Evolutionary conservation across 1,140 invertebrate species (phyloP).

Genomic region (Cepaea nemoralis): DNA sequence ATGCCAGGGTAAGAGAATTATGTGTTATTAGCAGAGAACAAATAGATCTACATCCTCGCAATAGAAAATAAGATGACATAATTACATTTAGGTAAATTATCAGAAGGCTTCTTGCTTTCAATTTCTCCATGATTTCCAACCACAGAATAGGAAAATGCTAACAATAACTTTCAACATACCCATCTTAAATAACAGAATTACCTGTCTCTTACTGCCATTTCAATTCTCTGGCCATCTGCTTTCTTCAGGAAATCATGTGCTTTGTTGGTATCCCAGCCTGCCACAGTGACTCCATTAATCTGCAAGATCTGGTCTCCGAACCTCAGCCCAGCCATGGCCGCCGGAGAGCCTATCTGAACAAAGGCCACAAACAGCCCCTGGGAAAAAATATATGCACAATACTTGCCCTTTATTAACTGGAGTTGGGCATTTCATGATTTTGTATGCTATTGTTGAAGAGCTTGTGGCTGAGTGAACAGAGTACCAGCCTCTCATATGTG

Average conservation of each 20-base stretch:
- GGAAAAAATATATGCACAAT: too few relatives aligned
- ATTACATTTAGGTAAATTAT: too few relatives aligned
- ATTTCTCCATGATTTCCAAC: background rate
- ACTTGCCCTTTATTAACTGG: too few relatives aligned
- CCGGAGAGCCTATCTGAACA: conserved; percentile 86
- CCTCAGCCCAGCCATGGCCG: conserved; percentile 85
- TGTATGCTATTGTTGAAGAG: too few relatives aligned
- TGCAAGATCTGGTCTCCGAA: conserved; percentile 95
- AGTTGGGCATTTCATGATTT: too few relatives aligned
- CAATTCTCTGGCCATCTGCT: conserved; percentile 82
- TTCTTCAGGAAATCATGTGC: conserved; percentile 86
- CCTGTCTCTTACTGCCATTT: conserved; percentile 87
- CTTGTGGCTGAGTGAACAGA: too few relatives aligned
- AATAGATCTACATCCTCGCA: too few relatives aligned
- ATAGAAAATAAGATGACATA: too few relatives aligned
- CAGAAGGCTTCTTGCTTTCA: too few relatives aligned
- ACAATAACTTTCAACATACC: background rate
- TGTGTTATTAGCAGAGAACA: too few relatives aligned
- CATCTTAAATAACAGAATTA: conserved; percentile 68
- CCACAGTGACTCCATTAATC: conserved; percentile 86
- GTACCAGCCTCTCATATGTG: too few relatives aligned
- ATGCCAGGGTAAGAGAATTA: too few relatives aligned
- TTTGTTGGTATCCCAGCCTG: conserved; percentile 88
- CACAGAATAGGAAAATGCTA: background rate
- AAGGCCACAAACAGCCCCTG: conserved; percentile 90